Evolutionary conservation across 1,140 invertebrate genomes (phyloP), one percentile per base, ranked within the genome.

Genomic region (Pinna nobilis): DNA sequence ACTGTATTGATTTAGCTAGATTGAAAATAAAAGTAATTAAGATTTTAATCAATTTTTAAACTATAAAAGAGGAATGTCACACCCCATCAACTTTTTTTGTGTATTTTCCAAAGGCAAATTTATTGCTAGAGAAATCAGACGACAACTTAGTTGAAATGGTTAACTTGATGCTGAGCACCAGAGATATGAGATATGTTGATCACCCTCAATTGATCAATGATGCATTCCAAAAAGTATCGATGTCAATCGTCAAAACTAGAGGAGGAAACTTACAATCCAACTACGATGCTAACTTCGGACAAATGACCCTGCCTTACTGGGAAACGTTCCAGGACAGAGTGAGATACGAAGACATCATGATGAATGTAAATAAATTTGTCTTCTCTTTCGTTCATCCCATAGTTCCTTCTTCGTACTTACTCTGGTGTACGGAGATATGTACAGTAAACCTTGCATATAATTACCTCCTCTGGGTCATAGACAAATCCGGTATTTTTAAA

Each of bases 241-340:
- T 67, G 32, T 37, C 64, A 4, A 33, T 67, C 15, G 44, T 51
- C 11, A 67, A 67, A 37, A 30, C 49, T 2, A 67, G 39, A 25
- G 64, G 64, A n/a, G 50, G 53, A 51, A 20, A 67, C 15, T 25
- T 67, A 1, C 64, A 47, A 3, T 47, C n/a, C 23, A 50, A 32
- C 28, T 51, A 51, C 28, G 6, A 32, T 7, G 30, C 49, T 6
- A 9, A 30, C 0, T 67, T 51, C 35, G 64, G 64, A 15, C 30
- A 47, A 0, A 37, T 67, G 33, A 33, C 37, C 3, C 18, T 67
- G 20, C 64, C 64, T n/a, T 67, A 37, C 20, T 67, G 49, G 49
- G 64, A 67, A 53, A 67, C 64, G 7, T 67, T 67, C 32, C 64
- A 67, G 20, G 64, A 67, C n/a, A 67, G 47, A 2, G 53, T 67